Evolutionary conservation across 2,888 invertebrate genomes (phyloP).

Genomic region (Endomychus coccineus): DNA sequence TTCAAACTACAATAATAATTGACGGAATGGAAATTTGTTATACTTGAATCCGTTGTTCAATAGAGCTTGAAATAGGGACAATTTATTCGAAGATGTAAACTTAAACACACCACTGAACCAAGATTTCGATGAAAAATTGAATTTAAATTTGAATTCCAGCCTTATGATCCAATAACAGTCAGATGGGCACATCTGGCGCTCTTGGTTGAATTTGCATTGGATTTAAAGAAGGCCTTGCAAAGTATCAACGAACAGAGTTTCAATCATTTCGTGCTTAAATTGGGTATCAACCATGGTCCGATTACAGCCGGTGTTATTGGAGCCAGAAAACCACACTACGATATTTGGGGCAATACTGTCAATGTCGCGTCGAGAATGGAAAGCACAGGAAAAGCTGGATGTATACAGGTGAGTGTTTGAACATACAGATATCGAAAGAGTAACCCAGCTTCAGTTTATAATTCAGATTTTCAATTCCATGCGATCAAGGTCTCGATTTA

Average conservation of each 20-base stretch:
- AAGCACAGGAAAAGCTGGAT: constrained; percentile 91
- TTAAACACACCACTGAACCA: too few relatives aligned
- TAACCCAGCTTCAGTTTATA: too few relatives aligned
- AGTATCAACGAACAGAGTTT: constrained; percentile 92
- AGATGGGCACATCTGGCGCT: constrained; percentile 80
- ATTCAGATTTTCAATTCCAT: too few relatives aligned
- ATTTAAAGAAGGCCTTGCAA: constrained; percentile 82
- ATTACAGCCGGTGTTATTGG: constrained; percentile 95
- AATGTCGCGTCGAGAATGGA: constrained; percentile 98
- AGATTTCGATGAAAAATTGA: too few relatives aligned
- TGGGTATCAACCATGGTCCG: constrained; percentile 94
- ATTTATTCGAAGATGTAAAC: too few relatives aligned
- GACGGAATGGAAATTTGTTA: too few relatives aligned
- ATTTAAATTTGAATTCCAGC: too few relatives aligned
- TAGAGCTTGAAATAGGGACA: too few relatives aligned
- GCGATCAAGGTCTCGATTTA: too few relatives aligned
- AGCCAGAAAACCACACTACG: constrained; percentile 90
- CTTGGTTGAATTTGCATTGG: constrained; percentile 84
- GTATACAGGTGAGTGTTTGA: constrained; percentile 79
- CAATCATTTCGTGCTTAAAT: constrained; percentile 87
- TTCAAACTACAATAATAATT: too few relatives aligned
- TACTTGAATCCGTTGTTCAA: too few relatives aligned
- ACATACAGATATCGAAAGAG: too few relatives aligned
- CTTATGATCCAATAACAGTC: constrained; percentile 62
- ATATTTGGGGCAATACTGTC: constrained; percentile 95